Conservation (phyloP, 2,113 vertebrate genomes). For the Laterallus jamaicensis region DNA sequence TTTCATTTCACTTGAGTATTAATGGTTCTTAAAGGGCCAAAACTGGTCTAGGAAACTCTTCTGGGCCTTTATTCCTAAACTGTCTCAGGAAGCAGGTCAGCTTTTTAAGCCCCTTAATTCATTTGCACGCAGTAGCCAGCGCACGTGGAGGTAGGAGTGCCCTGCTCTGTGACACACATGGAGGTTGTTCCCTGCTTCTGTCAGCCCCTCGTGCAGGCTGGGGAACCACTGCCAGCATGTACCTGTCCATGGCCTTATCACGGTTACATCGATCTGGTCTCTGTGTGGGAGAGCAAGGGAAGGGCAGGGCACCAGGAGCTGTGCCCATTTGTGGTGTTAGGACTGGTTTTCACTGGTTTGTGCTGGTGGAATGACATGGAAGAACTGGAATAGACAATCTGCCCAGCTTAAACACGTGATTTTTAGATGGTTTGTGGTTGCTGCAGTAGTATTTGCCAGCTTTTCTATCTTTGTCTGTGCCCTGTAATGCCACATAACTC, state of each 20-base stretch:
- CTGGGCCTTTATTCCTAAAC: not conserved
- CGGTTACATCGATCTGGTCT: fast-evolving
- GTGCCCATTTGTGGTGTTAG: not conserved
- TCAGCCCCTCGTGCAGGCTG: not conserved
- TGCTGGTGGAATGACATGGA: not conserved
- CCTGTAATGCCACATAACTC: not conserved
- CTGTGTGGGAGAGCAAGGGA: not conserved
- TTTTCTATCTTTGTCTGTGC: not conserved
- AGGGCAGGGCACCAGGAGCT: not conserved
- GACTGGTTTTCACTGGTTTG: not conserved
- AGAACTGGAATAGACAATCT: not conserved
- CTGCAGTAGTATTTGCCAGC: not conserved
- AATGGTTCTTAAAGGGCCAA: not conserved
- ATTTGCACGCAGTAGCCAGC: not conserved
- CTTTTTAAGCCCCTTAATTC: not conserved
- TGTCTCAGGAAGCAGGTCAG: not conserved
- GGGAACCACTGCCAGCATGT: not conserved
- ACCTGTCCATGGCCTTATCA: not conserved
- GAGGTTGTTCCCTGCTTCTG: not conserved
- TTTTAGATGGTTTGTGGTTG: not conserved
- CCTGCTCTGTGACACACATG: fast-evolving
- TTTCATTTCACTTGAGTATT: not conserved
- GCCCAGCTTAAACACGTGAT: fast-evolving
- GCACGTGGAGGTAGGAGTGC: not conserved
- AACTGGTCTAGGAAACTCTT: not conserved